phyloP scores from a whole-genome alignment of 1,140 invertebrate genomes.

The Bombus superbus region DNA sequence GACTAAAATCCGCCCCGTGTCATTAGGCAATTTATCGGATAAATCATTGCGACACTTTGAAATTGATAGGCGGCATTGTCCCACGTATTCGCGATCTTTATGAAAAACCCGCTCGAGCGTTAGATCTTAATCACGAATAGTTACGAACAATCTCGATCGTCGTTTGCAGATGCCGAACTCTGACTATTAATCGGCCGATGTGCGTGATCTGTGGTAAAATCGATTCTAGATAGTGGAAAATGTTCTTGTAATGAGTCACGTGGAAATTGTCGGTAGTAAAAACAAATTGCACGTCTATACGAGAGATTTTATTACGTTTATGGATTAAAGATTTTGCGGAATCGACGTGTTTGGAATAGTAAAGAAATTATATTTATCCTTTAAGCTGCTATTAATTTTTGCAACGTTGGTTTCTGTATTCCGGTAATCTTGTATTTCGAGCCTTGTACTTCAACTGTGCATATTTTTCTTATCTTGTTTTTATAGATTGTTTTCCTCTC shows the following conservation, averaged over 20 bases:
- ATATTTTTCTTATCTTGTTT: too few relatives aligned
- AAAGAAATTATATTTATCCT: too few relatives aligned
- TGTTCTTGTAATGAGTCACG: not conserved
- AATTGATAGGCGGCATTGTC: conserved; percentile 57
- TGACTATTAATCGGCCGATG: not conserved
- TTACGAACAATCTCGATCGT: not conserved
- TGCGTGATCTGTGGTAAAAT: not conserved
- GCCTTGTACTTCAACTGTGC: too few relatives aligned
- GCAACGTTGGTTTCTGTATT: too few relatives aligned
- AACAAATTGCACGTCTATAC: not conserved
- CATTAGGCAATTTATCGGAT: conserved; percentile 68
- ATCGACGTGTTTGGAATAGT: not conserved
- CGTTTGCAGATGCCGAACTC: not conserved
- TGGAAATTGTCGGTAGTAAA: not conserved
- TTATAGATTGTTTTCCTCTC: too few relatives aligned
- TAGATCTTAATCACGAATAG: conserved; percentile 15
- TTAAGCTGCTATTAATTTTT: too few relatives aligned
- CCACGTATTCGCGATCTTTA: not conserved
- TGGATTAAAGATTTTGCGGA: not conserved
- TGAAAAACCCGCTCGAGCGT: not conserved
- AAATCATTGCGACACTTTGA: conserved; percentile 64
- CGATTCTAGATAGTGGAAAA: not conserved
- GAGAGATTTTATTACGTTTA: not conserved
- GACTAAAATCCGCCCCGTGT: conserved; percentile 35
- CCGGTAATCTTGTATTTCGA: too few relatives aligned